A percentile compares a stretch with the other conserved stretches of the same genome.
Conservation (phyloP, 1,140 invertebrate species). For the Trachelipus rathkii region DNA sequence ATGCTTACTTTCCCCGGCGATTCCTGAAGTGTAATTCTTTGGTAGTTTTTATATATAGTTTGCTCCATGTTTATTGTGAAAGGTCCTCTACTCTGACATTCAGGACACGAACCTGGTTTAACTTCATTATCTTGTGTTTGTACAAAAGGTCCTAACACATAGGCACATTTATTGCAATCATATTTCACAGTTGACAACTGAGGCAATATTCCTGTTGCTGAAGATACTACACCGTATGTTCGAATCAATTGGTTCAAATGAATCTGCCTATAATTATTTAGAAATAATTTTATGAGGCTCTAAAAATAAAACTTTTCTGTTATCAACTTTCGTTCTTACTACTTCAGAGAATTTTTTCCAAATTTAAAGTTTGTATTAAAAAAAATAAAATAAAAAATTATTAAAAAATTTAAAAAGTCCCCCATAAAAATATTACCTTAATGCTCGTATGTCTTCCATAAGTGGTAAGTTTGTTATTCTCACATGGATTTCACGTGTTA, state of each 20-base stretch:
- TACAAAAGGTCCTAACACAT: conserved; percentile 90
- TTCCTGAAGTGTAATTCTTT: conserved; percentile 96
- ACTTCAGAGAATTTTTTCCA: too few species aligned
- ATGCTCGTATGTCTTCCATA: conserved; percentile 90
- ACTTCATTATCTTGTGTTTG: conserved; percentile 91
- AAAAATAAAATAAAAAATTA: too few species aligned
- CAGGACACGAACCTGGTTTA: conserved; percentile 91
- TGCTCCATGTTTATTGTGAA: conserved; percentile 94
- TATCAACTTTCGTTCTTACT: too few species aligned
- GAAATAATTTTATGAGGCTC: conserved; percentile 2
- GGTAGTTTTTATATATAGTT: conserved; percentile 97
- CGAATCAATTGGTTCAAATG: conserved; percentile 83
- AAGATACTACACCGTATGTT: conserved; percentile 92
- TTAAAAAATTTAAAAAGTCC: too few species aligned
- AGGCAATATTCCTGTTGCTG: conserved; percentile 90
- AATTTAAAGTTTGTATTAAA: too few species aligned
- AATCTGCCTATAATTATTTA: conserved; percentile 66
- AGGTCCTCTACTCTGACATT: conserved; percentile 94
- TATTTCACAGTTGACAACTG: conserved; percentile 94
- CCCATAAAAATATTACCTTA: conserved; percentile 63
- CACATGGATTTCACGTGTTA: conserved; percentile 88
- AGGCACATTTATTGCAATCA: conserved; percentile 94
- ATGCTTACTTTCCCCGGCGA: conserved; percentile 67
- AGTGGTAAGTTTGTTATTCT: conserved; percentile 90
- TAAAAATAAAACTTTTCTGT: too few species aligned